Conservation (phyloP, 2,797 vertebrate genomes). For the Sebastes oblongus region DNA sequence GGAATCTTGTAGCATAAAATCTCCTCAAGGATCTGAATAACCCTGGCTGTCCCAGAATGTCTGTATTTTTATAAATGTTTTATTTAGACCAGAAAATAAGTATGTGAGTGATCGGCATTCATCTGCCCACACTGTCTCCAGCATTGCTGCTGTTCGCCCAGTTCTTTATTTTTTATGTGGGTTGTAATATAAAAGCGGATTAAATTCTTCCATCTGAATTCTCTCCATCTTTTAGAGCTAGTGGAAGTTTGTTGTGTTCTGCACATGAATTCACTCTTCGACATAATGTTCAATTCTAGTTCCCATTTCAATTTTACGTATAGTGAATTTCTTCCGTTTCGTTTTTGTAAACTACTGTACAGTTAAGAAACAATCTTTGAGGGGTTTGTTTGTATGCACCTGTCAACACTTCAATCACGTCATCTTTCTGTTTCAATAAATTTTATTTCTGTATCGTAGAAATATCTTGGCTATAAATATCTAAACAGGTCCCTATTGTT, state of each 20-base stretch:
- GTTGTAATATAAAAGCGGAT: too few relatives aligned
- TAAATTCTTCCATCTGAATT: background rate
- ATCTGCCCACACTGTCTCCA: background rate
- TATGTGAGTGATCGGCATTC: background rate
- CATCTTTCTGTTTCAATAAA: background rate
- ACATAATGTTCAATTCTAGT: background rate
- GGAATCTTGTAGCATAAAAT: background rate
- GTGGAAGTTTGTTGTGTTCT: background rate
- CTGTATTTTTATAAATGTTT: background rate
- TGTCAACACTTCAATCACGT: background rate
- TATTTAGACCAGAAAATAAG: background rate
- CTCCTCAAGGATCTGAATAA: background rate
- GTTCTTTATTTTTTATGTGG: background rate
- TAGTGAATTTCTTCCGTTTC: background rate
- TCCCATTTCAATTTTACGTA: background rate
- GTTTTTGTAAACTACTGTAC: background rate
- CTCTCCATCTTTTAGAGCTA: background rate
- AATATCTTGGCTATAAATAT: background rate
- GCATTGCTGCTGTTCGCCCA: background rate
- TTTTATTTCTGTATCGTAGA: background rate
- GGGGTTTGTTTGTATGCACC: background rate
- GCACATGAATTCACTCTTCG: background rate
- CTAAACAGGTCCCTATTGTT: background rate
- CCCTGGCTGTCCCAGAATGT: background rate
- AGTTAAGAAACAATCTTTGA: background rate